Evolutionary conservation across 2,113 vertebrate species (phyloP), one percentile per base, ranked within the genome.

Genomic region (Chascanopsetta lugubris): DNA sequence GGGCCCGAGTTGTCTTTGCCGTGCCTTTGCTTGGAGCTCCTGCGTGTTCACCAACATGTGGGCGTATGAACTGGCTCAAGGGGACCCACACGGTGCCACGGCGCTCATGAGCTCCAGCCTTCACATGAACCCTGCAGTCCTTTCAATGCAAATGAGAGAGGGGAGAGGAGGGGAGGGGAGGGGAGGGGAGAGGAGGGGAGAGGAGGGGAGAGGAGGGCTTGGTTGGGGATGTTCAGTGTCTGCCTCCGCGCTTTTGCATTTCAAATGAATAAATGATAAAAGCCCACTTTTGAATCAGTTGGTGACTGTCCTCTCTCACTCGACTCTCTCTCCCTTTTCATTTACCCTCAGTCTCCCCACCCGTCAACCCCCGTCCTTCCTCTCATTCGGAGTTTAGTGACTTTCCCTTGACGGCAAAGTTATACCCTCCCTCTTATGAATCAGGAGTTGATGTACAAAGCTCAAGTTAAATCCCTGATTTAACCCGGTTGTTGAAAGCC

Each of bases 261-360:
- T 90, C 87, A 86, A 88, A 87, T 90, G 84, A 89, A 88, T 87
- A 87, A 67, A 91, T 83, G 88, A 87, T 85, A 87, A 88, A 91
- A 89, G 85, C 55, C 43, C 75, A 81, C 80, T 89, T 88, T 89
- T 87, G 77, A 79, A 61, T 72, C 69, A 48, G 76, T 63, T 77
- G 64, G 74, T 74, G 79, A 80, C 70, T 82, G 62, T 82, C 75
- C 75, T 82, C 75, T 61, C 73, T 67, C 60, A 17, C 64, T 53
- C 62, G 40, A 26, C 46, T 42, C 47, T 38, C 51, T 34, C 45
- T 40, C 47, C 32, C 46, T 57, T 73, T 82, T 74, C 66, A 61
- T 80, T 84, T 72, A 45, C 51, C 29, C 63, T 68, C 49, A 9
- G n/a, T 56, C 61, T 65, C 43, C 51, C 32, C 47, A 49, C 3